Evolutionary conservation across 2,888 invertebrate genomes (phyloP).

Genomic region (Chloromyia formosa): DNA sequence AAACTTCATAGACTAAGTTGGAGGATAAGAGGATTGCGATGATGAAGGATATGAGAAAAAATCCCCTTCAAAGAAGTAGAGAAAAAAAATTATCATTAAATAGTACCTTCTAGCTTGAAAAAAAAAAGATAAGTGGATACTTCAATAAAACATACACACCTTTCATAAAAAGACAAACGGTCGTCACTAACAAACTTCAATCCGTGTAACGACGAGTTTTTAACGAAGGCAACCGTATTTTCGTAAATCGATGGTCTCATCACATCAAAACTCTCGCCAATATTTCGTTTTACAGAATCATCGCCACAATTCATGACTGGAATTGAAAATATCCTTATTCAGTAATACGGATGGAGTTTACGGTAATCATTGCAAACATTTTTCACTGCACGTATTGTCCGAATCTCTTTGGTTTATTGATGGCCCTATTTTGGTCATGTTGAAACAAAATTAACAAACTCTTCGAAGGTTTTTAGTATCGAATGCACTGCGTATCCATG

Average conservation of each 20-base stretch:
- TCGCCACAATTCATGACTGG: slow-evolving; percentile 8
- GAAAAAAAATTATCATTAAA: not conserved
- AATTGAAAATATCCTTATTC: not conserved
- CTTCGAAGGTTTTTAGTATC: too few relatives aligned
- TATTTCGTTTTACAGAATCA: slow-evolving; percentile 13
- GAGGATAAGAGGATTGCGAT: slow-evolving; percentile 73
- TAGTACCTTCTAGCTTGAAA: too few relatives aligned
- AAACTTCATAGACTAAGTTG: slow-evolving; percentile 78
- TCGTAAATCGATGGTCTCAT: slow-evolving; percentile 3
- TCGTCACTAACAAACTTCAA: slow-evolving; percentile 75
- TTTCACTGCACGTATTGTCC: too few relatives aligned
- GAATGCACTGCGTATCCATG: too few relatives aligned
- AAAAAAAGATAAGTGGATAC: too few relatives aligned
- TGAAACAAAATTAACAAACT: too few relatives aligned
- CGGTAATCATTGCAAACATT: too few relatives aligned
- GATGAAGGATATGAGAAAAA: slow-evolving; percentile 31
- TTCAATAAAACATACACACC: slow-evolving; percentile 53
- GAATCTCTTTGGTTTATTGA: too few relatives aligned
- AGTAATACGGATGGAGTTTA: too few relatives aligned
- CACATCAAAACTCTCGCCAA: slow-evolving; percentile 23
- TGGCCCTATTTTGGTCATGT: too few relatives aligned
- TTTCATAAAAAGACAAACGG: slow-evolving; percentile 59
- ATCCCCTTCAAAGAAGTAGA: slow-evolving; percentile 3
- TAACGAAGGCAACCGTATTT: slow-evolving; percentile 70
- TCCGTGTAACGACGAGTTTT: slow-evolving; percentile 78